Conservation (phyloP, 2,888 invertebrate genomes). For the Nesidiocoris tenuis region DNA sequence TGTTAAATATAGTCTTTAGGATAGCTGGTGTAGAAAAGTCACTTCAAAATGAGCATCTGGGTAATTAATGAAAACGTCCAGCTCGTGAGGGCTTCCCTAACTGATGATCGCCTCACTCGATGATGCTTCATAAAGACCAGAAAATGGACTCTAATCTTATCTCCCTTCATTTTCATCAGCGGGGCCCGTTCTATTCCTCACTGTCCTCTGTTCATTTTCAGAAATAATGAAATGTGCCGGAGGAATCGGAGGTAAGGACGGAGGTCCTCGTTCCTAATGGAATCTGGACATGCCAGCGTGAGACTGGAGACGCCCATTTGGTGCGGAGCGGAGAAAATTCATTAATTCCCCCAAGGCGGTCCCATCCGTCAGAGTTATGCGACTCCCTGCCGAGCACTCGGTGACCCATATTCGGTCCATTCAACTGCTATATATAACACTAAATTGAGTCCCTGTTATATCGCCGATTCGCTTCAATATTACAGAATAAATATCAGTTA, state of each 20-base stretch:
- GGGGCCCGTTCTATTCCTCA: too few species aligned
- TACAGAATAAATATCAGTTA: too few species aligned
- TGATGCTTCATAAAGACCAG: too few species aligned
- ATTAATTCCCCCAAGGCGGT: background rate
- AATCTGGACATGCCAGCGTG: conserved; percentile 34
- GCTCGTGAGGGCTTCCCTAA: too few species aligned
- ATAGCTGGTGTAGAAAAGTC: too few species aligned
- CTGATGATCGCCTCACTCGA: too few species aligned
- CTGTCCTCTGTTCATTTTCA: background rate
- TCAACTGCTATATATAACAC: background rate
- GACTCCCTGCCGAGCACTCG: background rate
- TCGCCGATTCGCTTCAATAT: too few species aligned
- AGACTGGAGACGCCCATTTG: background rate
- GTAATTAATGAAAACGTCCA: too few species aligned
- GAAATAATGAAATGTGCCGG: background rate
- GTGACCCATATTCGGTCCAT: background rate
- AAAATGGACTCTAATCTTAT: background rate
- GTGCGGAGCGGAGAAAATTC: background rate
- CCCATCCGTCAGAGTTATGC: background rate
- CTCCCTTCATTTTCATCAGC: background rate
- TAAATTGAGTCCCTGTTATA: too few species aligned
- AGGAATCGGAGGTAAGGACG: background rate
- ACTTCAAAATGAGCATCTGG: too few species aligned
- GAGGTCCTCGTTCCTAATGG: conserved; percentile 31
- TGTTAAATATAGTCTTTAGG: too few species aligned